A percentile compares a stretch with the other conserved stretches of the same genome.
Conservation (phyloP, 2,888 invertebrate species). For the Ichneumon xanthorius region DNA sequence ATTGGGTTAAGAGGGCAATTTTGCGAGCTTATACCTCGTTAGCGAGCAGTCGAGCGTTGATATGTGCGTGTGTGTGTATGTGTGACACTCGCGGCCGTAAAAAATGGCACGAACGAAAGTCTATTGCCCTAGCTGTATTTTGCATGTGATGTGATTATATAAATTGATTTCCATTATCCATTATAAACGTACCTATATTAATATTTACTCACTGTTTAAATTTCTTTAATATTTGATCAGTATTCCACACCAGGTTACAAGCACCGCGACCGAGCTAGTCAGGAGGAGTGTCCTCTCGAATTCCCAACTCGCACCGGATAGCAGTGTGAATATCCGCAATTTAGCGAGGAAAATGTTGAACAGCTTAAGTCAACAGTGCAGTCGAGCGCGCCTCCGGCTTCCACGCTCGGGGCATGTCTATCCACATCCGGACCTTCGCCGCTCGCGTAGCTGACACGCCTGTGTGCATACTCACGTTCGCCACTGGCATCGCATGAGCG, state of each 20-base stretch:
- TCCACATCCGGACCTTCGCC: constrained; percentile 1
- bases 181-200: background rate
- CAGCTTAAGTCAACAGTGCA: constrained; percentile 18
- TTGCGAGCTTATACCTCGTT: constrained; percentile 63
- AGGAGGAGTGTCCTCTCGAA: background rate
- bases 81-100: background rate
- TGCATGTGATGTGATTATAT: background rate
- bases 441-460: background rate
- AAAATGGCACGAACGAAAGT: background rate
- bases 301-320: constrained; percentile 3
- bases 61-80: constrained; percentile 8
- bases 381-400: background rate
- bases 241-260: background rate
- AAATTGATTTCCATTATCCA: background rate
- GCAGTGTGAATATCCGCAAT: constrained; percentile 49
- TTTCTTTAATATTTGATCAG: background rate
- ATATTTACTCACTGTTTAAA: background rate
- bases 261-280: background rate
- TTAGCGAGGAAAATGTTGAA: constrained; percentile 47
- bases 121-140: background rate
- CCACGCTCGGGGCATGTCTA: constrained; percentile 5
- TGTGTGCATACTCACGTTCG: background rate
- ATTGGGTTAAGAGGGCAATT: constrained; percentile 70
- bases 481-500: background rate
- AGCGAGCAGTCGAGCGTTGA: constrained; percentile 56